A percentile compares a stretch with the other conserved stretches of the same genome.
These are phyloP conservation scores for Drosophila baimaii DNA, from an alignment of 1,140 invertebrate species.

Conservation along the genomic window DNA sequence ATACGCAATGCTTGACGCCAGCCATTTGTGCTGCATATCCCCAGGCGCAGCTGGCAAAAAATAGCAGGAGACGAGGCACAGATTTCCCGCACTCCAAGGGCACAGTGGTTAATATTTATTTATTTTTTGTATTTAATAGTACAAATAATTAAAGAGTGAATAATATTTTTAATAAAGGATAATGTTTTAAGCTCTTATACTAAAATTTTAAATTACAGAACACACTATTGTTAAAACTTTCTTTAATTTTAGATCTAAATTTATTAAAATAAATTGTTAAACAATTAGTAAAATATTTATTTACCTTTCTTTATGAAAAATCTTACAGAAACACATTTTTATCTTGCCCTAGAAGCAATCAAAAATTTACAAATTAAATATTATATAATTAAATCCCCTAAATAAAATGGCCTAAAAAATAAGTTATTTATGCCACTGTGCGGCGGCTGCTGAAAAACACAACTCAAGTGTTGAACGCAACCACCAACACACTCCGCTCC, in stretches of 20 bases:
- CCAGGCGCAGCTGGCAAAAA: constrained; percentile 66
- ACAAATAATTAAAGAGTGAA: too few relatives aligned
- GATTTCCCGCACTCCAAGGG: constrained; percentile 21
- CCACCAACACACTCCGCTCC: constrained; percentile 27
- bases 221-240: too few relatives aligned
- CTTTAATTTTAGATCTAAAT: too few relatives aligned
- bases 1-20: constrained; percentile 50
- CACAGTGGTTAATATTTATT: neutral
- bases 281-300: too few relatives aligned
- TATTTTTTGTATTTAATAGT: too few relatives aligned
- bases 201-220: too few relatives aligned
- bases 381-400: neutral
- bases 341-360: too few relatives aligned
- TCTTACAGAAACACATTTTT: neutral
- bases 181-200: too few relatives aligned
- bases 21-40: constrained; percentile 77
- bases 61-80: constrained; percentile 20
- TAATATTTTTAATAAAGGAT: too few relatives aligned
- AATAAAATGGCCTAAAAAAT: neutral
- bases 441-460: constrained; percentile 43
- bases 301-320: neutral
- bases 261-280: too few relatives aligned
- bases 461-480: constrained; percentile 53
- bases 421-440: neutral
- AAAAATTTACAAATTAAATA: too few relatives aligned